Percentiles rank a stretch among this genome's conserved stretches.
Conservation (phyloP, 2,888 invertebrate species). For the Asteroscopus sphinx region DNA sequence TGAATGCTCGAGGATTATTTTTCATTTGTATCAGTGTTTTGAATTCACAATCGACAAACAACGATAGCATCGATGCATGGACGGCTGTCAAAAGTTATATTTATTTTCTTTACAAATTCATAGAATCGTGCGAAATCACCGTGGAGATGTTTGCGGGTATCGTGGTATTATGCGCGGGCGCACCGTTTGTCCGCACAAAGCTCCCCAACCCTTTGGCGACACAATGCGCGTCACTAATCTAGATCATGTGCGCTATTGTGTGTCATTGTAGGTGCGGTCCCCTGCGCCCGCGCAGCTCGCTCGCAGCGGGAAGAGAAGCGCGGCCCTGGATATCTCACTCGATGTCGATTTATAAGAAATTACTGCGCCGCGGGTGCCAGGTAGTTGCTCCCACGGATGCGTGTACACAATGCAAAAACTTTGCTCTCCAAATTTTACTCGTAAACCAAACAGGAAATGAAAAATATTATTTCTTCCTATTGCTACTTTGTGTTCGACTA, state of each 20-base stretch:
- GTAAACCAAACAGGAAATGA: constrained; percentile 85
- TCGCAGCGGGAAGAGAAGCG: constrained; percentile 72
- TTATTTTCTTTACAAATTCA: constrained; percentile 89
- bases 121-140: constrained; percentile 85
- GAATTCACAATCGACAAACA: constrained; percentile 83
- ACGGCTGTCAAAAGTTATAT: constrained; percentile 89
- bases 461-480: constrained; percentile 84
- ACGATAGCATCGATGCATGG: constrained; percentile 82
- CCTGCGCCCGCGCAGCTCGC: constrained; percentile 59
- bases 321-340: constrained; percentile 85
- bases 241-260: constrained; percentile 88
- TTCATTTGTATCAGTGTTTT: constrained; percentile 74
- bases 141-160: constrained; percentile 85
- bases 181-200: constrained; percentile 79
- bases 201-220: constrained; percentile 87
- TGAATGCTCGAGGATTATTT: constrained; percentile 58
- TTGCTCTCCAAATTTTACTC: constrained; percentile 74
- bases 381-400: constrained; percentile 86
- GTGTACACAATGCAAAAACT: constrained; percentile 79
- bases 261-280: constrained; percentile 69
- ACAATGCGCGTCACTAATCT: constrained; percentile 89
- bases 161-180: constrained; percentile 75
- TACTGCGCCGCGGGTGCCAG: constrained; percentile 84
- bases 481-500: constrained; percentile 63
- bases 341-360: constrained; percentile 89